Conservation (phyloP, 2,888 invertebrate genomes). For the Hirudinaria manillensis region DNA sequence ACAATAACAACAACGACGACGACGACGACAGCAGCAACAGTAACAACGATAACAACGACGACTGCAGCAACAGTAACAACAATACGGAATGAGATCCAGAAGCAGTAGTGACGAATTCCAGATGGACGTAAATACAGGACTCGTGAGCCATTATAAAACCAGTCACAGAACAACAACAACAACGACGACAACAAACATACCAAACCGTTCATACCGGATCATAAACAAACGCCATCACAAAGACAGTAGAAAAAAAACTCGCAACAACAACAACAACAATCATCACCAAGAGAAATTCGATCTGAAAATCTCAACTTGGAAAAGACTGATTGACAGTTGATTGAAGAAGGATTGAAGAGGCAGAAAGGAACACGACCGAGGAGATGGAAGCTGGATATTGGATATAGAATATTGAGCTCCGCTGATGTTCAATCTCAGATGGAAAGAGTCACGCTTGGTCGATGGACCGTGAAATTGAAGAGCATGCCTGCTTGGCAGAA, state of each 20-base stretch:
- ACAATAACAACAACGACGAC: background rate
- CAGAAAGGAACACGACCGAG: background rate
- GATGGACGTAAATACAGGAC: too few relatives aligned
- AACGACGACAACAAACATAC: background rate
- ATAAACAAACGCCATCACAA: background rate
- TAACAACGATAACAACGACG: background rate
- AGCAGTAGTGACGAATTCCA: background rate
- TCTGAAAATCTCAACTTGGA: background rate
- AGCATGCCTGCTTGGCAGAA: slow-evolving; percentile 19
- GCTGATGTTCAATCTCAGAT: slow-evolving; percentile 14
- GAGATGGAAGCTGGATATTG: background rate
- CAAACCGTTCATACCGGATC: background rate
- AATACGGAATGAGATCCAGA: background rate
- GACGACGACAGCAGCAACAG: background rate
- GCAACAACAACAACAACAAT: slow-evolving; percentile 5
- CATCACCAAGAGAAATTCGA: background rate
- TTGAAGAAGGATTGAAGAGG: background rate
- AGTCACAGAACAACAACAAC: too few relatives aligned
- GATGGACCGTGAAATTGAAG: slow-evolving; percentile 14
- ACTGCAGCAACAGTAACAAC: background rate
- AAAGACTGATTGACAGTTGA: slow-evolving; percentile 3
- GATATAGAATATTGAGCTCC: slow-evolving; percentile 18
- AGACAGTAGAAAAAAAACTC: background rate
- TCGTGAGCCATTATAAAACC: too few relatives aligned
- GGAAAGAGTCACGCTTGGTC: slow-evolving; percentile 9